Percentiles rank a stretch among this genome's conserved stretches.
Conservation (phyloP, 1,140 invertebrate genomes). For the Ruditapes philippinarum region DNA sequence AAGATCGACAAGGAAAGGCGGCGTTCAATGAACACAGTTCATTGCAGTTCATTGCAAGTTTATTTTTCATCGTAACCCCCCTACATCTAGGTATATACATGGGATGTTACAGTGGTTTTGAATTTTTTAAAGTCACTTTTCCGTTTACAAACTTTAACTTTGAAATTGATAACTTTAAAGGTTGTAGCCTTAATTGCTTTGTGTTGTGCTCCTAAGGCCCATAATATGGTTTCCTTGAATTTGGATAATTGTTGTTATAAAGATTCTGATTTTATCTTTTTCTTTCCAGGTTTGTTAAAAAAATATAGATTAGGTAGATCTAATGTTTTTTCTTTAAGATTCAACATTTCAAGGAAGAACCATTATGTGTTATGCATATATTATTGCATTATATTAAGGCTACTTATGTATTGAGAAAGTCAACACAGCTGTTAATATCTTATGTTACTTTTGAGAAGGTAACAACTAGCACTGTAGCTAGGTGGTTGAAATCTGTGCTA, state of each 20-base stretch:
- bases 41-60: too few relatives aligned
- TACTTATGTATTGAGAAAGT: constrained; percentile 9
- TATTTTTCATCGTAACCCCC: constrained; percentile 23
- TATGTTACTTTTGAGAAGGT: constrained; percentile 43
- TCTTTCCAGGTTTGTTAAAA: constrained; percentile 33
- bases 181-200: constrained; percentile 24
- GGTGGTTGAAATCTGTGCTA: constrained; percentile 29
- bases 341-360: constrained; percentile 38
- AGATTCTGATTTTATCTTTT: background rate
- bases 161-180: constrained; percentile 11
- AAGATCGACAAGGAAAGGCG: too few relatives aligned
- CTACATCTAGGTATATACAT: constrained; percentile 17
- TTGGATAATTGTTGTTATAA: background rate
- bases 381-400: constrained; percentile 13
- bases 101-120: constrained; percentile 19
- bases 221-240: background rate
- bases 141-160: too few relatives aligned
- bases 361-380: constrained; percentile 52
- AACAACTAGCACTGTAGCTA: constrained; percentile 45
- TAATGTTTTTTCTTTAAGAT: background rate
- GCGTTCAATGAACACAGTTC: too few relatives aligned
- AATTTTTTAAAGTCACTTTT: too few relatives aligned
- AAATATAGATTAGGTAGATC: background rate
- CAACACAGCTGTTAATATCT: constrained; percentile 16
- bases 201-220: constrained; percentile 13